Evolutionary conservation across 2,888 invertebrate species (phyloP), one percentile per base, ranked within the genome.

Genomic region (Notodonta dromedarius): DNA sequence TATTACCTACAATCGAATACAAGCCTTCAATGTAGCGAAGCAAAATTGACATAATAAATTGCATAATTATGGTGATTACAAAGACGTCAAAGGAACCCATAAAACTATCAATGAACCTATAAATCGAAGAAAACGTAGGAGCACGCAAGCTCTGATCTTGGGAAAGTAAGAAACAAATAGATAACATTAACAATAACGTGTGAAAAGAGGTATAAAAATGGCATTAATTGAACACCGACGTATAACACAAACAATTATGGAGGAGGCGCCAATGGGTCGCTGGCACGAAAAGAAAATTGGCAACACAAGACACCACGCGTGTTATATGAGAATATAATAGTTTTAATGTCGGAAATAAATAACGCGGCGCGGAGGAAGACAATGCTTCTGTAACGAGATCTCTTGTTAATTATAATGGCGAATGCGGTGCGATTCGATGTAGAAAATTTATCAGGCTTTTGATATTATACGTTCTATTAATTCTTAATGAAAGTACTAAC

Each of bases 291-390:
- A 84, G 83, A 78, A 87, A 86, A 88, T 87, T 83, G 84, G 85
- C 81, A 83, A 83, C 80, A 84, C 82, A 84, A 80, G 74, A 76
- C 77, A 84, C 81, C 71, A 74, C 75, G 74, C 68, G 71, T 74
- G 84, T 84, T 85, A 89, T 84, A 85, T 81, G 83, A 85, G 85
- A 87, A 85, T 84, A 92, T 90, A 91, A 90, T 92, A 90, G 88
- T 89, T 88, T 86, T 89, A 89, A 89, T 89, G 87, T 85, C 80
- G 85, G 83, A 87, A 87, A 91, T 93, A 92, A 93, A 93, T 91
- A 90, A 89, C 86, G 76, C 76, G 77, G 77, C 79, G 84, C 77
- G 84, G 82, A 84, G 82, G 86, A 88, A 91, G 86, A 93, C 92
- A 93, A 93, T 92, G 88, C 85, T 88, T 77, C 75, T 74, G 90